Evolutionary conservation across 1,140 invertebrate species (phyloP), one percentile per base, ranked within the genome.

Genomic region (Argopecten irradians): DNA sequence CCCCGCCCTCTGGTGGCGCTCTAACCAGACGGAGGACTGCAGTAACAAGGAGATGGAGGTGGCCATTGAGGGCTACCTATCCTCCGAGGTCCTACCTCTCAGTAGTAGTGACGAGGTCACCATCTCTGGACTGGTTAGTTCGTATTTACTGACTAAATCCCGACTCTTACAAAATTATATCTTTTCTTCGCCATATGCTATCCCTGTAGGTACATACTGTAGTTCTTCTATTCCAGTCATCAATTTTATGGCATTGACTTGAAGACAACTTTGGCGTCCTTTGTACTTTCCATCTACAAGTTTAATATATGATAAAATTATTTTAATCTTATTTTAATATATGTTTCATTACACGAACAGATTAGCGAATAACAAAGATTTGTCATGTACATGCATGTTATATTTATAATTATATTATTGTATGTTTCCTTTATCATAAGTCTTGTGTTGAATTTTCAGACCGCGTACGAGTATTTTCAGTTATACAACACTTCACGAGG

Each of bases 31-130:
- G 34, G 32, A 84, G 19, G 89, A 97, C 35, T 99, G 99, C 94
- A 97, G 97, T 0, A 96, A 97, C 1, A 96, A 97, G 5, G 97
- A 99, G 93, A 96, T 99, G 0, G 96, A 97, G 82, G 96, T 97
- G 0, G 98, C 98, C 0, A 95, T 99, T 7, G 97, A 99, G 93
- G 98, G 98, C 36, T 97, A 98, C 91, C 98, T 99, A 84, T 96
- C 98, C 33, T 98, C 98, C 11, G 98, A 98, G 94, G 95, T 98
- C 84, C 96, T 98, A 19, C 97, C 97, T 0, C 95, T 98, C 13
- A 97, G 97, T 83, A 97, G 97, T 34, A 97, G 97, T 90, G 96
- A 97, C 36, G 96, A 98, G 93, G 97, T 97, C 34, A 99, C 98
- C 9, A 97, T 98, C 34, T 98, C 98, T 5, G 98, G 98, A 90